Evolutionary conservation across 30 jellyfish, hydroid and myxozoan genomes (phyloP).

Genomic region (Pseudorhiza aurosa): DNA sequence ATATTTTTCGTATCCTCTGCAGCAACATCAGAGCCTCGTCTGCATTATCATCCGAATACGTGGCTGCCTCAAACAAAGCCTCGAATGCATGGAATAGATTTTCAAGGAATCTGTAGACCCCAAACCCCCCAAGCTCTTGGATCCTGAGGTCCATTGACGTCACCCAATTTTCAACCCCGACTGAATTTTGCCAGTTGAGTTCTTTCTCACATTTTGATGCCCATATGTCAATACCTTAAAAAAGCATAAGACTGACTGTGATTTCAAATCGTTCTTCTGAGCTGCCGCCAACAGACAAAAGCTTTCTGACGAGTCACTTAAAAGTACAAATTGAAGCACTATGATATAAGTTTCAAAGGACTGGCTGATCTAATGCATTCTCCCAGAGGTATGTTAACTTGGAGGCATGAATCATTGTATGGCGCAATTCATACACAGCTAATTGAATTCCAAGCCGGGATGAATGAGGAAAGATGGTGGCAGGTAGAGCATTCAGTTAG

Average conservation of each 20-base stretch:
- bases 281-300: too few species aligned
- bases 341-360: too few species aligned
- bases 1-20: conserved; percentile 82
- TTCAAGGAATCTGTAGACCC: conserved; percentile 94
- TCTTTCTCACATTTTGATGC: conserved; percentile 95
- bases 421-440: too few species aligned
- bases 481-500: too few species aligned
- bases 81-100: conserved; percentile 97
- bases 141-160: conserved; percentile 97
- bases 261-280: too few species aligned
- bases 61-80: conserved; percentile 93
- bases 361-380: too few species aligned
- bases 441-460: too few species aligned
- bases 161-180: conserved; percentile 97
- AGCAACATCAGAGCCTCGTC: conserved; percentile 81
- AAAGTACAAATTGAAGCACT: too few species aligned
- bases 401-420: too few species aligned
- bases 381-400: too few species aligned
- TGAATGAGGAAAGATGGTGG: too few species aligned
- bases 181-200: conserved; percentile 95
- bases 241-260: not conserved
- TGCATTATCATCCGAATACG: conserved; percentile 92
- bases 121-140: conserved; percentile 99
- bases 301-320: too few species aligned
- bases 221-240: conserved; percentile 94